Evolutionary conservation across 2,888 invertebrate genomes (phyloP).

Genomic region (Norana najaformis): DNA sequence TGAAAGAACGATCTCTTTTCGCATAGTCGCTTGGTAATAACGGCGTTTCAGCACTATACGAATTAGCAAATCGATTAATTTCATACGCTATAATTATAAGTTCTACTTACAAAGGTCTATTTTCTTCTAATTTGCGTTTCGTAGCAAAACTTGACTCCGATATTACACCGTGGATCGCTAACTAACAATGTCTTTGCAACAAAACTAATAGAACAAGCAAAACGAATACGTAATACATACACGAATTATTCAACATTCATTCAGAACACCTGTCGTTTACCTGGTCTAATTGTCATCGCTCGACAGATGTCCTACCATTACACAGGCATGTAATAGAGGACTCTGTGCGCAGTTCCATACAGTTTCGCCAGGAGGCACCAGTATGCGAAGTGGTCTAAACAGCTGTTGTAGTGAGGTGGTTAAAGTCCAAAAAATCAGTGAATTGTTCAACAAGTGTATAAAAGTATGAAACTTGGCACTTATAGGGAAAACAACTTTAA

Average conservation of each 20-base stretch:
- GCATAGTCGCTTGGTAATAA: background rate
- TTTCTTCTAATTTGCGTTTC: background rate
- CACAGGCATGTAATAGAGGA: background rate
- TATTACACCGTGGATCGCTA: background rate
- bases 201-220: background rate
- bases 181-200: background rate
- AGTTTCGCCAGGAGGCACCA: too few relatives aligned
- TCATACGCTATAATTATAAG: background rate
- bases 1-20: background rate
- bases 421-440: too few relatives aligned
- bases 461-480: too few relatives aligned
- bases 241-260: background rate
- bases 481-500: too few relatives aligned
- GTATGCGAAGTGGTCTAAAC: too few relatives aligned
- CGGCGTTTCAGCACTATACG: background rate
- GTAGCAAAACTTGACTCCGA: background rate
- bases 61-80: background rate
- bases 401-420: too few relatives aligned
- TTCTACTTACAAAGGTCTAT: background rate
- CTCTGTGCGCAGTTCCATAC: too few relatives aligned
- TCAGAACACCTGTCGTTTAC: constrained; percentile 3
- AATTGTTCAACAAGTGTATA: too few relatives aligned
- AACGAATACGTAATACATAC: constrained; percentile 13
- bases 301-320: background rate
- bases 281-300: background rate